Evolutionary conservation across 1,140 invertebrate genomes (phyloP).

Genomic region (Cotesia glomerata): DNA sequence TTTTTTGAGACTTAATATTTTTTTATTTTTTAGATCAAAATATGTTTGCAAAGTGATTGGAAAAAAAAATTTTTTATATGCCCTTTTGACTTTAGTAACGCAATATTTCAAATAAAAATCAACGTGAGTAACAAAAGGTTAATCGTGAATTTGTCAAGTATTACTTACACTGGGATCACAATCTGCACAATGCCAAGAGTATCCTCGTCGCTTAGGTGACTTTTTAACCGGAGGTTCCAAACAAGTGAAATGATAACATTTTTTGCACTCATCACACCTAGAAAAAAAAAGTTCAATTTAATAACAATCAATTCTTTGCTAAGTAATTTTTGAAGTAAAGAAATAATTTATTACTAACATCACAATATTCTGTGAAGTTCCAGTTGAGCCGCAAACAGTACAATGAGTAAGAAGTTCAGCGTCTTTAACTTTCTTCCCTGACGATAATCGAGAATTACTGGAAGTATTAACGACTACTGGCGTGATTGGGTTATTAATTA

Average conservation of each 20-base stretch:
- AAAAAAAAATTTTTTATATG: too few species aligned
- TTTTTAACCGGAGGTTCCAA: slow-evolving; percentile 92
- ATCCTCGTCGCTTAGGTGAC: slow-evolving; percentile 89
- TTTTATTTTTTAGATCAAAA: too few species aligned
- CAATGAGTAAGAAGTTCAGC: slow-evolving; percentile 66
- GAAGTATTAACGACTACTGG: slow-evolving; percentile 8
- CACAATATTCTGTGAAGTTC: slow-evolving; percentile 71
- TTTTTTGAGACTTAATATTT: too few species aligned
- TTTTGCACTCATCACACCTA: slow-evolving; percentile 91
- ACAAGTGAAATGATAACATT: slow-evolving; percentile 90
- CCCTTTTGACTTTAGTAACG: too few species aligned
- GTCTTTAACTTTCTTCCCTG: slow-evolving; percentile 55
- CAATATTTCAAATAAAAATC: too few species aligned
- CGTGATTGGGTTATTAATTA: slow-evolving; percentile 34
- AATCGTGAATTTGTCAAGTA: slow-evolving; percentile 4
- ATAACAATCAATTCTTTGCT: too few species aligned
- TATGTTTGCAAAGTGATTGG: too few species aligned
- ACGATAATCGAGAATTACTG: slow-evolving; percentile 28
- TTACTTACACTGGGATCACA: slow-evolving; percentile 87
- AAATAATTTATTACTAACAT: slow-evolving; percentile 62
- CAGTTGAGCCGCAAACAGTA: slow-evolving; percentile 70
- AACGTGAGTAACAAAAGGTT: too few species aligned
- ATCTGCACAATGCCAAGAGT: slow-evolving; percentile 94
- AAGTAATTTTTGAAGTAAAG: background rate
- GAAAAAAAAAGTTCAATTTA: slow-evolving; percentile 22